Conservation (phyloP, 2,888 invertebrate genomes). For the Callinectes sapidus region DNA sequence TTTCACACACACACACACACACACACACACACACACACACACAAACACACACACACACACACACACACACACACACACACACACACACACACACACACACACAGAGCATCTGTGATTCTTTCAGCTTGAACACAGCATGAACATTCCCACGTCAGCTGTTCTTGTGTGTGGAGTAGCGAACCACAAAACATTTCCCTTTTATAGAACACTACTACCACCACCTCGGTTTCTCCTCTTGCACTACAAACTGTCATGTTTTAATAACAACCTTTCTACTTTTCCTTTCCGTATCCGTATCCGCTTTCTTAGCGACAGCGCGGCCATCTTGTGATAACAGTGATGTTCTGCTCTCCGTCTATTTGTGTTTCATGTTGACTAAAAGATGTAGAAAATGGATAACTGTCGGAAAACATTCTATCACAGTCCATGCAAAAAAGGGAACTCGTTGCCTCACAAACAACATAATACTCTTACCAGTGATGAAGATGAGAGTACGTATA, state of each 20-base stretch:
- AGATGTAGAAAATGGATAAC: too few species aligned
- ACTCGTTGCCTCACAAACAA: not conserved
- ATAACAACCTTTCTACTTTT: constrained; percentile 12
- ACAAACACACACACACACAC: constrained; percentile 23
- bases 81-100: not conserved
- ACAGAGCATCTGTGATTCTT: not conserved
- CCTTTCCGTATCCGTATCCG: constrained; percentile 8
- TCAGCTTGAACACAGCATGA: not conserved
- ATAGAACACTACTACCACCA: not conserved
- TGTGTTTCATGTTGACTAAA: not conserved
- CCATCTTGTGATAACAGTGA: not conserved
- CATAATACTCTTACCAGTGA: not conserved
- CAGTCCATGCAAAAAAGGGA: too few species aligned
- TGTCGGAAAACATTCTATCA: too few species aligned
- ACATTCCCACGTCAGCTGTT: not conserved
- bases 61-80: constrained; percentile 37
- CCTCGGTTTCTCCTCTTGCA: not conserved
- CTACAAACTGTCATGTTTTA: constrained; percentile 2
- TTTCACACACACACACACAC: too few species aligned
- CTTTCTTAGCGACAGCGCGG: not conserved
- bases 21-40: not conserved
- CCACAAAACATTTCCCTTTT: constrained; percentile 11
- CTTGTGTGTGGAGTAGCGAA: not conserved
- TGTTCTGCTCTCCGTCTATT: not conserved
- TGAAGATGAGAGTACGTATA: not conserved